Base-by-base conservation (phyloP, 2,888 invertebrate species). In the Lamproptera curius region DNA sequence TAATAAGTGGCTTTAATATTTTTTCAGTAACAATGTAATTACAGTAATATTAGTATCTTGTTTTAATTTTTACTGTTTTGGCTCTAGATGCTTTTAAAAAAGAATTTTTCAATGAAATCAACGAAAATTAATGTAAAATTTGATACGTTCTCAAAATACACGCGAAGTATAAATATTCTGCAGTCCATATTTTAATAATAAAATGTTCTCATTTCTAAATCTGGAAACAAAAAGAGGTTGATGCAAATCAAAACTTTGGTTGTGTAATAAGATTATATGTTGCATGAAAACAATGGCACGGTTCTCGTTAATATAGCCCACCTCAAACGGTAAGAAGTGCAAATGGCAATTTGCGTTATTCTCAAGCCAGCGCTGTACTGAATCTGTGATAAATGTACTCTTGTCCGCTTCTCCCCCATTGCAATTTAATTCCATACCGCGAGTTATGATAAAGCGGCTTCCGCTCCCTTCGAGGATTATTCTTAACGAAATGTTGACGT, bases 271-370 rank as follows among this genome's bases (percentile, higher is more conserved):
- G 34, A 34, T 8, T 34, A 16, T 13, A 20, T 35, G 26, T 35
- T n/a, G 40, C 8, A 11, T 26, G 26, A 1, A 2, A 4, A 6
- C 16, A 10, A 16, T 8, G 31, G 16, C 10, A 26, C 35, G 14
- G 34, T 26, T 16, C 35, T 46, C 46, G 35, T 46, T 46, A 35
- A 35, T 41, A 40, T 41, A 35, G 34, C 34, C 40, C 46, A 46
- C 46, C 46, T 40, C 46, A 40, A 40, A 40, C 46, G 16, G 44
- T 45, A 45, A 45, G 44, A 45, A 45, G 44, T 45, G 44, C 44
- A 38, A 38, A 45, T 38, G 44, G 44, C 38, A 45, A 45, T 45
- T 38, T 38, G 44, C 26, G 44, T 45, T 38, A 38, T 26, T 38
- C 44, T 33, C 38, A 38, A 45, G 38, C 38, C 38, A 31, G 38